Base-by-base conservation (phyloP, 2,888 invertebrate species). In the Eupsilia transversa region DNA sequence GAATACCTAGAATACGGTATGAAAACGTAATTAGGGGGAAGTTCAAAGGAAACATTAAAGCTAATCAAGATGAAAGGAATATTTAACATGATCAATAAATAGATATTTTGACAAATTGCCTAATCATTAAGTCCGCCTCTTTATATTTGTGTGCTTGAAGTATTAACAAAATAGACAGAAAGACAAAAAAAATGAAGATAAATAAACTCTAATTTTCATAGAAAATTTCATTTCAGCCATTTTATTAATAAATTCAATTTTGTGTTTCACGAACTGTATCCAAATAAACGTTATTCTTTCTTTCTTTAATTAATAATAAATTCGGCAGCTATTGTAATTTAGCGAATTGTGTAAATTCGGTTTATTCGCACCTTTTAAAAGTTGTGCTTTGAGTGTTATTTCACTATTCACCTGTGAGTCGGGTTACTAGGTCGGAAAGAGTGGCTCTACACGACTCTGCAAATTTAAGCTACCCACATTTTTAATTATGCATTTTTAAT, bases 341-440 rank as follows among this genome's bases (percentile, higher is more conserved):
- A 49, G 3, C 1, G 49, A 52, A 35, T 43, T 56, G 3, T 68
- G 4, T 20, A 38, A 67, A 68, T 64, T 80, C 7, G 3, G 30
- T 59, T 49, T 52, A 70, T 71, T 82, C 2, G 4, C 61, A 69
- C 30, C n/a, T 30, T 43, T 65, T n/a, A 38, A 78, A 61, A 56
- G 27, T 35, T 56, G 9, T 46, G 33, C 3, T 14, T 63, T 33
- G 12, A 33, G 33, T 79, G 57, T 77, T 83, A 35, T 63, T 74
- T 83, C 61, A 80, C 77, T 74, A 87, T 88, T 90, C 84, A 88
- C n/a, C 30, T 57, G 61, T 65, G 63, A 74, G 75, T 74, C 70
- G 65, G 90, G 91, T 91, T 86, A 90, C 73, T 90, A 88, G 91
- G 90, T 89, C 89, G 83, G 74, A 83, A 76, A 70, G 83, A 90